phyloP scores from a whole-genome alignment of 2,888 invertebrate species.

The Caenorhabditis becei region DNA sequence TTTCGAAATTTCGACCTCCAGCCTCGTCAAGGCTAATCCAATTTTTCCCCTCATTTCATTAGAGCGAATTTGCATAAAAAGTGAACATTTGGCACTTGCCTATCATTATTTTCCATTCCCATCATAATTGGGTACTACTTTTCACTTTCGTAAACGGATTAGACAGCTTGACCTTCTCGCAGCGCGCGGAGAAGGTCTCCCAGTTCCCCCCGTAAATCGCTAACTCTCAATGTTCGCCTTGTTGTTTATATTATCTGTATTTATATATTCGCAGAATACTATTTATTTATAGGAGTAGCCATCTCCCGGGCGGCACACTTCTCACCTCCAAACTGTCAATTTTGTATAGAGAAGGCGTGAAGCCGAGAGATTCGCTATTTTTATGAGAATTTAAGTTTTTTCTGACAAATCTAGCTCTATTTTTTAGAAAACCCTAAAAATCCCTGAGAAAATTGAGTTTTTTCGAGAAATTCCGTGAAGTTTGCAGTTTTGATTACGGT shows the following conservation, averaged over 20 bases:
- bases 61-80: constrained; percentile 1
- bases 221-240: constrained; percentile 4
- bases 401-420: too few species aligned
- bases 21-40: neutral
- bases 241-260: constrained; percentile 4
- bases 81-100: neutral
- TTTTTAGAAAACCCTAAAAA: too few species aligned
- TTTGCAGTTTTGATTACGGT: constrained; percentile 5
- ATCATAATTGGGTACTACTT: constrained; percentile 2
- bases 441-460: too few species aligned
- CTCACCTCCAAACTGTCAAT: neutral
- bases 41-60: constrained; percentile 3
- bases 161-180: constrained; percentile 51
- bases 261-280: neutral
- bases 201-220: neutral
- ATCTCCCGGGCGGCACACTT: neutral
- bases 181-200: neutral
- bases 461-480: too few species aligned
- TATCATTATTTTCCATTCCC: neutral
- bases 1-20: neutral
- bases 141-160: constrained; percentile 22
- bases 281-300: neutral
- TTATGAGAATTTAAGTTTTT: too few species aligned
- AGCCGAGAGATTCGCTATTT: too few species aligned
- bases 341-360: too few species aligned